Base-by-base conservation (phyloP, 2,888 invertebrate species). In the Dicycla oo region DNA sequence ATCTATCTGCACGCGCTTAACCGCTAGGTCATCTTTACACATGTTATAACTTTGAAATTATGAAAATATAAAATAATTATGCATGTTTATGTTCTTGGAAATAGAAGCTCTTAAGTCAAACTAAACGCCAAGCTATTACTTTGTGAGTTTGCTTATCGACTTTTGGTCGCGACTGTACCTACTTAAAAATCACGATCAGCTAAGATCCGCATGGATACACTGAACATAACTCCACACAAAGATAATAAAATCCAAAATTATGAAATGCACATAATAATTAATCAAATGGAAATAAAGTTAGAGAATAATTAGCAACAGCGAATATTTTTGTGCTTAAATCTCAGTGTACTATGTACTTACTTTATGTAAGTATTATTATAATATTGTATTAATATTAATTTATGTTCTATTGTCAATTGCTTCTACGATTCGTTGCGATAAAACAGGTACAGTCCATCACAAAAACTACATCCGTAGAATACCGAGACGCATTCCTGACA, bases 361-460 rank as follows among this genome's bases (percentile, higher is more conserved):
- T 26, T 38, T 45, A n/a, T 6, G 34, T 34, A 34, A 6, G 23
- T 40, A 49, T 7, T 38, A 26, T 26, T 45, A 43, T 15, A 34
- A 64, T 38, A n/a, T 26, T 53, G 43, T 26, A 45, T 69, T 4
- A 8, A 43, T 72, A 72, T 69, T n/a, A n/a, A n/a, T n/a, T 45
- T n/a, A 58, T 73, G n/a, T 26, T n/a, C 38, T 6, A 26, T 30
- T 69, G 18, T 73, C 6, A 18, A 47, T 69, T 34, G 26, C 8
- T 18, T 45, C 6, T 20, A 69, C 38, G n/a, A 54, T 54, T n/a
- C 23, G 2, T 8, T 38, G n/a, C 38, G 34, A 23, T 53, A 54
- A 11, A 38, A 11, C 7, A 6, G 5, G 34, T 72, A 69, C 23
- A 72, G 20, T 34, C 15, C 10, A 7, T 11, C 1, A 20, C 40